Conservation (phyloP, 92 coral and sea anemone genomes). For the Epizoanthus rinbou region DNA sequence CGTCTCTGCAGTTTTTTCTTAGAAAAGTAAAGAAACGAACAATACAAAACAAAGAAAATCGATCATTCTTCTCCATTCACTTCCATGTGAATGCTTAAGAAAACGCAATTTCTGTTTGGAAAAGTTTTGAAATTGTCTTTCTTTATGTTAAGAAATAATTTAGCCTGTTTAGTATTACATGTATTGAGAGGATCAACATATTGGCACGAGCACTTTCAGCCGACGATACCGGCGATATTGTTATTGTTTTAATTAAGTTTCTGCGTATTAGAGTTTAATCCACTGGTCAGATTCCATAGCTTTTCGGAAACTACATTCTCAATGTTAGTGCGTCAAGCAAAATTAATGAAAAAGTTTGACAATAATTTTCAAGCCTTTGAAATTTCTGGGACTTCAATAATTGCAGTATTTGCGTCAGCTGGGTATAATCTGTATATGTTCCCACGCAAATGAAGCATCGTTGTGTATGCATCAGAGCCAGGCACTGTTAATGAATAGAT, state of each 20-base stretch:
- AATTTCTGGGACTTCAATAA: not conserved
- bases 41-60: conserved; percentile 1
- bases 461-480: too few species aligned
- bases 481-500: too few species aligned
- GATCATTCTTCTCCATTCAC: conserved; percentile 5
- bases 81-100: not conserved
- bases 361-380: not conserved
- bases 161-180: not conserved
- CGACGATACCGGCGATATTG: not conserved
- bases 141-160: not conserved
- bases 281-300: not conserved
- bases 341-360: conserved; percentile 1
- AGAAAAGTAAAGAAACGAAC: conserved; percentile 21
- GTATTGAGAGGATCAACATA: not conserved
- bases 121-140: not conserved
- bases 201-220: not conserved
- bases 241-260: conserved; percentile 24
- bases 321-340: conserved; percentile 4
- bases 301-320: too few species aligned
- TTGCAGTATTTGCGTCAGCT: not conserved
- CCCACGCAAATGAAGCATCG: too few species aligned
- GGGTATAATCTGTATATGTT: too few species aligned
- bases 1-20: conserved; percentile 29
- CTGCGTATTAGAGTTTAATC: conserved; percentile 1
- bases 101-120: not conserved